Base-by-base conservation (phyloP, 2,113 vertebrate genomes). In the Vulpes lagopus region DNA sequence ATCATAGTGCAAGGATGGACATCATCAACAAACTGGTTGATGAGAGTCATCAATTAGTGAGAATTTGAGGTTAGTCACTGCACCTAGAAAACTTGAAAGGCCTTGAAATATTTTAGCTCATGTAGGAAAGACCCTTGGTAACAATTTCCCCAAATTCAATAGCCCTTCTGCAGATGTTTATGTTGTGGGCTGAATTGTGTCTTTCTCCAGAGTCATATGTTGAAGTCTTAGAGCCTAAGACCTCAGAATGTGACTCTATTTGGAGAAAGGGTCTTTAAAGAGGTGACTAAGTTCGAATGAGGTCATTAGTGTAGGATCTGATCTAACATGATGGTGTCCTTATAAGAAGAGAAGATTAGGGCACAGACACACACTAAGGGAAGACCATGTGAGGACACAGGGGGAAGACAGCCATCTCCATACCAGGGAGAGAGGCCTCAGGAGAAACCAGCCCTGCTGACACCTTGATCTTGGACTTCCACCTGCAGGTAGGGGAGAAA, bases 21-120 rank as follows among this genome's bases (percentile, higher is more conserved):
- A 22, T 22, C 27, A 5, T 4, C 4, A 27, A 27, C 30, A 64
- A 6, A 59, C n/a, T 12, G 25, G 20, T 8, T 20, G 91, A n/a
- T 23, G 8, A 81, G 11, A 8, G 8, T 43, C 51, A 43, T 23
- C 32, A 11, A 0, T 19, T 20, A 85, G 60, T 7, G 0, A 10
- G n/a, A 2, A 38, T 51, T 25, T 78, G 35, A 67, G 62, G 35
- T 88, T 7, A 59, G 59, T 78, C 51, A 7, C 64, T 4, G 23
- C 5, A 2, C 60, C 73, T 32, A 27, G 79, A 65, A 57, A 64
- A 49, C 73, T 20, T 11, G 78, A 85, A 89, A 27, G 80, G 43
- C 27, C 76, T 86, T 43, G 73, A 78, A 27, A 51, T 51, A 12
- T 73, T 43, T 67, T 19, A 67, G 30, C 64, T 95, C 79, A 1